Conservation (phyloP, 2,888 invertebrate species). For the Esperia sulphurella region DNA sequence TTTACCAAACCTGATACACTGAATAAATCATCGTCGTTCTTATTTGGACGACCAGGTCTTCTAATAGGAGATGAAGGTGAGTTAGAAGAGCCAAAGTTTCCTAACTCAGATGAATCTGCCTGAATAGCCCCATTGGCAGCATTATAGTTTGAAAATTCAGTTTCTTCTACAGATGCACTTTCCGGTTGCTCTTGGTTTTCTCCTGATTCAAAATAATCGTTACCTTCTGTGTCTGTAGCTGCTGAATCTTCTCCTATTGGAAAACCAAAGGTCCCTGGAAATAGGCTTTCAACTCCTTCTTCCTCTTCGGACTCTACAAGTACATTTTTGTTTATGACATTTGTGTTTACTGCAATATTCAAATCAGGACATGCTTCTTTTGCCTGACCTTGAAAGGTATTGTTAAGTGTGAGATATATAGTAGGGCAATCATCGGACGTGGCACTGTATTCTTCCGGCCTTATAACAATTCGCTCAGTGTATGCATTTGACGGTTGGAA, state of each 20-base stretch:
- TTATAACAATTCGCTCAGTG: conserved; percentile 67
- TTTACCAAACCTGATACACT: conserved; percentile 62
- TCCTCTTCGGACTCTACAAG: conserved; percentile 69
- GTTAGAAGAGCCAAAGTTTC: conserved; percentile 37
- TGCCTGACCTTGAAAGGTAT: conserved; percentile 73
- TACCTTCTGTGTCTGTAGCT: conserved; percentile 38
- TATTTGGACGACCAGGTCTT: conserved; percentile 41
- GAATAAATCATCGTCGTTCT: conserved; percentile 66
- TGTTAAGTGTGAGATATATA: conserved; percentile 77
- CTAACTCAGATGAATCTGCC: conserved; percentile 43
- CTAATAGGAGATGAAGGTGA: conserved; percentile 44
- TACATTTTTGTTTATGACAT: conserved; percentile 80
- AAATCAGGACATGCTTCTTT: conserved; percentile 84
- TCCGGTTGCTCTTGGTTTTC: conserved; percentile 49
- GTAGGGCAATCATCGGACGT: conserved; percentile 75
- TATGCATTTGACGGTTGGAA: conserved; percentile 58
- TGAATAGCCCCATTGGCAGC: conserved; percentile 38
- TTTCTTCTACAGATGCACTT: conserved; percentile 56
- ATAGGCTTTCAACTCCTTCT: conserved; percentile 40
- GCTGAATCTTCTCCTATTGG: conserved; percentile 54
- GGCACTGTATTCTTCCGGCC: conserved; percentile 68
- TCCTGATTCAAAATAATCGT: conserved; percentile 51
- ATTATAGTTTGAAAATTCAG: conserved; percentile 56
- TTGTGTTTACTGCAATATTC: conserved; percentile 84
- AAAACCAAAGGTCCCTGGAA: conserved; percentile 54